Conservation (phyloP, 2,797 vertebrate genomes). For the Notolabrus celidotus region DNA sequence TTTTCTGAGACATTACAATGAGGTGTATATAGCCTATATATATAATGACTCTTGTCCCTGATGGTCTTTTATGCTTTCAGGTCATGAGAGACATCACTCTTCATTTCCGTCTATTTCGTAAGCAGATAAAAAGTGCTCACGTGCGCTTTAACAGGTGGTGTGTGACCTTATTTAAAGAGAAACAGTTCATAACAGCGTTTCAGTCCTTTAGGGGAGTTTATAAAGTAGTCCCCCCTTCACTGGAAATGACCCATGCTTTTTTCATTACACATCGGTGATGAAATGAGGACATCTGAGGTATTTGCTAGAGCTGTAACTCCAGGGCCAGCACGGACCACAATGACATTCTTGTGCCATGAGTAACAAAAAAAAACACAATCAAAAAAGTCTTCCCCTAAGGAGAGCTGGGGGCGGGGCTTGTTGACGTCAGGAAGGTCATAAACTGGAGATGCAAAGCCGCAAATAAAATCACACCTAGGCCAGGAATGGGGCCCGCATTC, state of each 20-base stretch:
- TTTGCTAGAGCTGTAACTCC: neutral
- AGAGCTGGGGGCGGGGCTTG: neutral
- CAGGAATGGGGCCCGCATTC: too few relatives aligned
- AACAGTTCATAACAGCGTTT: neutral
- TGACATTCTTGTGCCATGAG: neutral
- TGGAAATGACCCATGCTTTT: neutral
- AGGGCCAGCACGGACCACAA: too few relatives aligned
- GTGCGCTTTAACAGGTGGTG: too few relatives aligned
- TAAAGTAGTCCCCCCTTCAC: neutral
- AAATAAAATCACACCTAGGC: neutral
- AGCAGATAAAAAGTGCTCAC: too few relatives aligned
- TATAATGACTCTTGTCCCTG: too few relatives aligned
- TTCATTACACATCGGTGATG: neutral
- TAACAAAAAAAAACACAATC: neutral
- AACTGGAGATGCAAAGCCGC: neutral
- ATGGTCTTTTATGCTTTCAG: too few relatives aligned
- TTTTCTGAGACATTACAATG: too few relatives aligned
- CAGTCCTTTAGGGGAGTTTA: neutral
- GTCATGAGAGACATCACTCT: too few relatives aligned
- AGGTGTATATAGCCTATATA: too few relatives aligned
- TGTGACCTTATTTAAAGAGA: neutral
- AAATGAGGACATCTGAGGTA: neutral
- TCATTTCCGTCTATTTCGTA: too few relatives aligned
- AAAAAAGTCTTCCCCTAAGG: neutral
- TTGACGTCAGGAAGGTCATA: constrained; percentile 3